Conservation (phyloP, 2,797 vertebrate species). For the Fringilla coelebs region DNA sequence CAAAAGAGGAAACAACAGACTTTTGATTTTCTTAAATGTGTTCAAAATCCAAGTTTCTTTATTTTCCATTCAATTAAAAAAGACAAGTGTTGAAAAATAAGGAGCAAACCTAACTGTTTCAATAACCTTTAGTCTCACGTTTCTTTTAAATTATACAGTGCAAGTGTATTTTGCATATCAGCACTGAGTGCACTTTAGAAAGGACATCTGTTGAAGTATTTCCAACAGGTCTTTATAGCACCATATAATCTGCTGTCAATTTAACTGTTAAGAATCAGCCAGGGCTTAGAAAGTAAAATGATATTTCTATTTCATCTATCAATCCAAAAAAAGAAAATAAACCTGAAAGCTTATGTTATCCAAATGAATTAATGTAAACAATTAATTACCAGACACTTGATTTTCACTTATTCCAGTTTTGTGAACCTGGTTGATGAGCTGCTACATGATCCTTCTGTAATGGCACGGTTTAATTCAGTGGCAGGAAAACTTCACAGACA, state of each 20-base stretch:
- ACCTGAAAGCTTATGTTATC: neutral
- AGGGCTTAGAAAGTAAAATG: neutral
- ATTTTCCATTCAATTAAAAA: neutral
- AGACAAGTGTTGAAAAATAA: neutral
- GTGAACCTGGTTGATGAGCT: neutral
- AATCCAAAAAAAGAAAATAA: neutral
- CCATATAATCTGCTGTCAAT: conserved; percentile 3
- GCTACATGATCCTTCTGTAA: neutral
- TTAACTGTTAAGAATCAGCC: neutral
- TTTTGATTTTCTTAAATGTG: neutral
- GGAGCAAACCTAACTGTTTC: neutral
- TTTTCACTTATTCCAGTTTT: neutral
- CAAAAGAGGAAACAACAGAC: neutral
- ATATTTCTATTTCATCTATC: neutral
- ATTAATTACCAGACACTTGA: neutral
- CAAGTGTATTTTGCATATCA: neutral
- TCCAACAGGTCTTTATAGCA: conserved; percentile 41
- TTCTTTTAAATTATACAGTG: neutral
- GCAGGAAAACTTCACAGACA: neutral
- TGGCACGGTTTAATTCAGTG: neutral
- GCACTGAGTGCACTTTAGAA: neutral
- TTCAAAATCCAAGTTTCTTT: neutral
- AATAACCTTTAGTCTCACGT: neutral
- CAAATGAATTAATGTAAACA: neutral
- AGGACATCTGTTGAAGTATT: neutral